A percentile compares a stretch with the other conserved stretches of the same genome.
These are phyloP conservation scores for Seladonia tumulorum DNA, from an alignment of 2,888 invertebrate genomes.

Conservation along the genomic window DNA sequence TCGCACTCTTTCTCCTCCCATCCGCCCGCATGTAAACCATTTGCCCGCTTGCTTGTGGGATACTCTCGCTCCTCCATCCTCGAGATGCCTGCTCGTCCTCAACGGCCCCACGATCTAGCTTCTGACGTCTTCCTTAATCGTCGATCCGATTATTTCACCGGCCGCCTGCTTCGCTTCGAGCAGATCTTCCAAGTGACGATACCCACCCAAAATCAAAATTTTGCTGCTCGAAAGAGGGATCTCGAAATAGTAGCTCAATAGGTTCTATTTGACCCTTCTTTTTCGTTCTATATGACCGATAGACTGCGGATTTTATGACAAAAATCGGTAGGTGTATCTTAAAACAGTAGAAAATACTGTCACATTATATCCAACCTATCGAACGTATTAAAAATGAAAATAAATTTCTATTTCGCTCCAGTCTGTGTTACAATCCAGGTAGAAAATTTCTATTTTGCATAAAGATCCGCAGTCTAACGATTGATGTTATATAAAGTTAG, in stretches of 20 bases:
- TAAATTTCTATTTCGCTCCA: too few relatives aligned
- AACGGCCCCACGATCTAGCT: not conserved
- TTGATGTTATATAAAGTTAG: too few relatives aligned
- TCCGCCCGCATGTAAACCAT: constrained; percentile 54
- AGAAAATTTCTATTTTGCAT: too few relatives aligned
- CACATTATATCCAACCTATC: too few relatives aligned
- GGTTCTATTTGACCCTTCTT: too few relatives aligned
- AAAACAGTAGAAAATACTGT: too few relatives aligned
- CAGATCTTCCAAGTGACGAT: not conserved
- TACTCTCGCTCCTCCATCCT: constrained; percentile 3
- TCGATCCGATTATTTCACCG: not conserved
- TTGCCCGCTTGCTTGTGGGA: constrained; percentile 17
- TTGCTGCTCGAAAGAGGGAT: not conserved
- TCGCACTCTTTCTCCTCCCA: constrained; percentile 5
- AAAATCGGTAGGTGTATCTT: too few relatives aligned
- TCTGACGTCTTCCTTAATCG: constrained; percentile 26
- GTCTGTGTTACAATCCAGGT: too few relatives aligned
- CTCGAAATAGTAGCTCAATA: not conserved
- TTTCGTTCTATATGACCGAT: too few relatives aligned
- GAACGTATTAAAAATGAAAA: too few relatives aligned
- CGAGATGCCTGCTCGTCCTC: not conserved
- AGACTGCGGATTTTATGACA: too few relatives aligned
- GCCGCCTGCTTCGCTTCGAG: not conserved
- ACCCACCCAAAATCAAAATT: not conserved
- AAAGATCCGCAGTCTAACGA: too few relatives aligned